Percentiles rank a stretch among this genome's conserved stretches.
These are phyloP conservation scores for Lasiurus cinereus DNA, from an alignment of 2,113 vertebrate species.

Conservation along the genomic window DNA sequence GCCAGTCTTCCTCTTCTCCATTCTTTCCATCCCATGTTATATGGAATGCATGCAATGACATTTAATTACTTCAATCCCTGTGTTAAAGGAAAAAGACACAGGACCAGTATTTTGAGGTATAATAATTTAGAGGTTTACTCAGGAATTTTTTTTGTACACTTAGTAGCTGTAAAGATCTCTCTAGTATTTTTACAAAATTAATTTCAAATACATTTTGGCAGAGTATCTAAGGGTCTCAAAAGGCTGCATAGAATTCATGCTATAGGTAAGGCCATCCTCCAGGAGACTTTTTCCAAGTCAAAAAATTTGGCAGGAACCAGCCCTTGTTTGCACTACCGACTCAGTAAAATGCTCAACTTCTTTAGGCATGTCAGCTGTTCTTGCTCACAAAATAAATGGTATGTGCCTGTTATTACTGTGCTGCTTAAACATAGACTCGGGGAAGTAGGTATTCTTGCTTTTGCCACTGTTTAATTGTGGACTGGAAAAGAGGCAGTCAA, in stretches of 20 bases:
- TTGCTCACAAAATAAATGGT: not conserved
- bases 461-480: not conserved
- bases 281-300: conserved; percentile 44
- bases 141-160: conserved; percentile 43
- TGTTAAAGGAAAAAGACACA: conserved; percentile 57
- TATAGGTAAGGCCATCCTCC: conserved; percentile 56
- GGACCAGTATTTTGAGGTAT: not conserved
- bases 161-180: not conserved
- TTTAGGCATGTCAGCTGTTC: not conserved
- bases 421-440: not conserved
- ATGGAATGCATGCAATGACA: conserved; percentile 63
- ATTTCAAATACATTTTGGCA: conserved; percentile 50
- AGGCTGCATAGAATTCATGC: not conserved
- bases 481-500: not conserved
- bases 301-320: not conserved
- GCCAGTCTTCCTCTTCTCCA: conserved; percentile 76
- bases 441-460: not conserved
- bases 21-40: conserved; percentile 77
- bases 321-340: not conserved
- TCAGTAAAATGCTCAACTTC: not conserved
- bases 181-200: conserved; percentile 56
- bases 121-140: conserved; percentile 6
- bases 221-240: conserved; percentile 18
- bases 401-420: not conserved
- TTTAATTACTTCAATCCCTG: conserved; percentile 49